phyloP scores from a whole-genome alignment of 1,140 invertebrate genomes.

The Papilio helenus region DNA sequence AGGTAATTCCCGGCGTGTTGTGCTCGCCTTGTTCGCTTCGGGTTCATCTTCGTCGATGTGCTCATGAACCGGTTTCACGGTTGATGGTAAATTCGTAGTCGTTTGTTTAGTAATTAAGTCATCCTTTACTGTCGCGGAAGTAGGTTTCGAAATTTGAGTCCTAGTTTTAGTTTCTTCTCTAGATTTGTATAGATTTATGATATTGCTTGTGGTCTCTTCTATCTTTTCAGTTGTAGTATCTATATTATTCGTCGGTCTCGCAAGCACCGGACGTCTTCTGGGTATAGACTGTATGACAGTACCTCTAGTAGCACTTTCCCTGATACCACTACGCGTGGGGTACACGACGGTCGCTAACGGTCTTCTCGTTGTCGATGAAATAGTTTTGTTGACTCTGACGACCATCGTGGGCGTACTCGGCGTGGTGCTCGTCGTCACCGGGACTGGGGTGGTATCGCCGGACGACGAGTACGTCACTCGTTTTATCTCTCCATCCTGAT shows the following conservation, averaged over 20 bases:
- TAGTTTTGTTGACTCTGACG: slow-evolving; percentile 77
- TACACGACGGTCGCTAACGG: slow-evolving; percentile 78
- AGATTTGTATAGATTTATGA: slow-evolving; percentile 62
- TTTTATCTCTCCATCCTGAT: slow-evolving; percentile 91
- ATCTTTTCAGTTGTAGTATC: slow-evolving; percentile 65
- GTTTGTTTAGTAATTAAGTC: slow-evolving; percentile 71
- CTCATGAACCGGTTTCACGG: slow-evolving; percentile 81
- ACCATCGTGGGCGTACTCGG: slow-evolving; percentile 72
- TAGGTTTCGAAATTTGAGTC: slow-evolving; percentile 67
- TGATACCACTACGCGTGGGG: slow-evolving; percentile 74
- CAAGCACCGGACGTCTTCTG: slow-evolving; percentile 75
- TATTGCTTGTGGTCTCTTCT: slow-evolving; percentile 71
- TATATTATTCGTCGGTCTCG: slow-evolving; percentile 53
- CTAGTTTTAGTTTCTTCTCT: slow-evolving; percentile 69
- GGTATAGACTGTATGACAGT: slow-evolving; percentile 86
- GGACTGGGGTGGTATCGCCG: slow-evolving; percentile 80
- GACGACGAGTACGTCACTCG: slow-evolving; percentile 90
- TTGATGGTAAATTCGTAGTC: slow-evolving; percentile 66
- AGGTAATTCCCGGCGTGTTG: slow-evolving; percentile 83
- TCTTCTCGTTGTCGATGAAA: slow-evolving; percentile 77
- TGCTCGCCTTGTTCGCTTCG: slow-evolving; percentile 65
- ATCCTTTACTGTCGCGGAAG: slow-evolving; percentile 58
- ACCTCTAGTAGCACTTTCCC: slow-evolving; percentile 70
- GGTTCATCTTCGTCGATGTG: slow-evolving; percentile 76
- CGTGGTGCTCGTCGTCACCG: slow-evolving; percentile 77